Evolutionary conservation across 2,888 invertebrate species (phyloP).

Genomic region (Antheraea yamamai): DNA sequence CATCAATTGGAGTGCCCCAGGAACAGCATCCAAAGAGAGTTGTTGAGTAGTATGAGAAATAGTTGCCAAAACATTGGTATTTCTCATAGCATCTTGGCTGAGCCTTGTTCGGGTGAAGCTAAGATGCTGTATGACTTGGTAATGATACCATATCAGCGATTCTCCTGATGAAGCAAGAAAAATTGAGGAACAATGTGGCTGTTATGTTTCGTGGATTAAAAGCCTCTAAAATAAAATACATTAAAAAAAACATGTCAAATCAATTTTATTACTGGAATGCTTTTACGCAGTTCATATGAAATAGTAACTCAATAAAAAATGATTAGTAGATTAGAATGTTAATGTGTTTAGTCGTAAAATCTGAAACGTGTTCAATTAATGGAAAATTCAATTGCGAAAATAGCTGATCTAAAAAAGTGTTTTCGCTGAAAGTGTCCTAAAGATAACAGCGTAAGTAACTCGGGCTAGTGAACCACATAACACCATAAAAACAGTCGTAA

Average conservation of each 20-base stretch:
- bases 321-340: not conserved
- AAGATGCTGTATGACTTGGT: too few species aligned
- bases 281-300: not conserved
- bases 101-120: too few species aligned
- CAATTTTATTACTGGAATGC: not conserved
- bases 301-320: not conserved
- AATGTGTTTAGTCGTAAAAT: constrained; percentile 4
- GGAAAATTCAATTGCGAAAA: constrained; percentile 18
- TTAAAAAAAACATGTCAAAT: not conserved
- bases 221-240: too few species aligned
- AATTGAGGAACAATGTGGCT: too few species aligned
- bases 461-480: constrained; percentile 40
- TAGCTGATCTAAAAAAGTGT: constrained; percentile 21
- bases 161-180: too few species aligned
- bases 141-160: too few species aligned
- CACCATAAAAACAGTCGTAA: constrained; percentile 61
- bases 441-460: constrained; percentile 47
- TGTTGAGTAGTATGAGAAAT: too few species aligned
- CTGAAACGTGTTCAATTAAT: constrained; percentile 13
- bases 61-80: too few species aligned
- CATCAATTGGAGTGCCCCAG: too few species aligned
- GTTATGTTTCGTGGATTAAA: too few species aligned
- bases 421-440: constrained; percentile 21
- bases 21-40: too few species aligned
- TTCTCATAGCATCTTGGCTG: too few species aligned